Evolutionary conservation across 2,888 invertebrate genomes (phyloP), one percentile per base, ranked within the genome.

Genomic region (Ptychoptera albimana): DNA sequence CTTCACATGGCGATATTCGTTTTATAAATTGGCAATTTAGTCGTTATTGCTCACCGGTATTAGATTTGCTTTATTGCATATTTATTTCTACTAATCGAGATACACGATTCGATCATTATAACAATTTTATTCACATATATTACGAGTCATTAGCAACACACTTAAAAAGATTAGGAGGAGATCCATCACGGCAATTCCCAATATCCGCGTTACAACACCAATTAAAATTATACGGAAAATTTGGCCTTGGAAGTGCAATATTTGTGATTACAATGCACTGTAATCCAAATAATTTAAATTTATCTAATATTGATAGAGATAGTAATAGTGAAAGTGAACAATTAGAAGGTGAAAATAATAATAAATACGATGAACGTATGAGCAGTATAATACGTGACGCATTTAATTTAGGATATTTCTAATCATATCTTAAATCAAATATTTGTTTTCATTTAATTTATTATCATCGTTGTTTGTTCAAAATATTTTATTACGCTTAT

Each of bases 11-110:
- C 3, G 30, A 42, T 16, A 39, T 48, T 30, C 31, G 39, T 16
- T 16, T 49, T 8, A 29, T 46, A 7, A 46, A 49, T 43, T 49
- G 48, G 48, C 49, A 48, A 45, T n/a, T 46, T 10, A n/a, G 39
- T 31, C 36, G 48, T 4, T 49, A 48, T 29, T 38, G 37, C 9
- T 49, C 49, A 40, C 49, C 49, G 16, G 46, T 43, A 11, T 10
- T 48, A 3, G 49, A 49, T 13, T n/a, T 49, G 13, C 14, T 43
- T 10, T 43, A 48, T 16, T 49, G 46, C n/a, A 37, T 46, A 23
- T 48, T 46, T 32, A 39, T 15, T 9, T 44, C 46, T 16, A 46
- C 49, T 6, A 48, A 49, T 43, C 30, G 37, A 13, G 13, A 37
- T 12, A 30, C 48, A 12, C 42, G 49, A 10, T 44, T 29, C 2